These are phyloP conservation scores for Lasiommata megera DNA, from an alignment of 2,888 invertebrate species.

Conservation along the genomic window DNA sequence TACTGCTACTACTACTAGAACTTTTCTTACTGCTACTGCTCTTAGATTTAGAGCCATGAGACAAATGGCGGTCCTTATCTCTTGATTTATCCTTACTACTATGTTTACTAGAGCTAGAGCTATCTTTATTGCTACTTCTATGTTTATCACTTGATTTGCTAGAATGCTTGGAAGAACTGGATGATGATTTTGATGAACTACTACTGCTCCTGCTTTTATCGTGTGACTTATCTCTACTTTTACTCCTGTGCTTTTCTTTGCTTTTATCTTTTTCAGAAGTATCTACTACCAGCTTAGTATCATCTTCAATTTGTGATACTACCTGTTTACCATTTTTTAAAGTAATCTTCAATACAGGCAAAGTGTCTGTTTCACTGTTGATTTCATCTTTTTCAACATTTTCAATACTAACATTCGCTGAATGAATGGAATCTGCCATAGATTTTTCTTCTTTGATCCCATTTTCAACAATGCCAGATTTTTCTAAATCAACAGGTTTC, in stretches of 20 bases:
- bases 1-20: slow-evolving; percentile 47
- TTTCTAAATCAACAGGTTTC: slow-evolving; percentile 26
- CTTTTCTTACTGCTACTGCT: slow-evolving; percentile 46
- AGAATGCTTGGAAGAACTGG: slow-evolving; percentile 62
- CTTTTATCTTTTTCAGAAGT: slow-evolving; percentile 55
- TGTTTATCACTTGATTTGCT: slow-evolving; percentile 67
- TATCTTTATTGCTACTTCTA: slow-evolving; percentile 53
- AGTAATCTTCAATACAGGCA: slow-evolving; percentile 82
- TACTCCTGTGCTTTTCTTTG: slow-evolving; percentile 73
- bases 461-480: slow-evolving; percentile 32
- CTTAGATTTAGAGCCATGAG: slow-evolving; percentile 65
- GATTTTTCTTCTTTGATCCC: slow-evolving; percentile 37
- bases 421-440: slow-evolving; percentile 25
- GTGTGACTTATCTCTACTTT: slow-evolving; percentile 52
- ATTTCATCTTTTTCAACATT: slow-evolving; percentile 40
- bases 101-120: slow-evolving; percentile 39
- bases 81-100: slow-evolving; percentile 60
- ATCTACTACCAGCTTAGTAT: slow-evolving; percentile 47
- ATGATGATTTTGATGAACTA: slow-evolving; percentile 48
- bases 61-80: slow-evolving; percentile 53
- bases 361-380: slow-evolving; percentile 53
- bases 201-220: slow-evolving; percentile 36
- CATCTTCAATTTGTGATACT: slow-evolving; percentile 81
- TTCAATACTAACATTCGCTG: slow-evolving; percentile 27
- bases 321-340: slow-evolving; percentile 88